Conservation (phyloP, 2,888 invertebrate species). For the Pristionchus arcanus region DNA sequence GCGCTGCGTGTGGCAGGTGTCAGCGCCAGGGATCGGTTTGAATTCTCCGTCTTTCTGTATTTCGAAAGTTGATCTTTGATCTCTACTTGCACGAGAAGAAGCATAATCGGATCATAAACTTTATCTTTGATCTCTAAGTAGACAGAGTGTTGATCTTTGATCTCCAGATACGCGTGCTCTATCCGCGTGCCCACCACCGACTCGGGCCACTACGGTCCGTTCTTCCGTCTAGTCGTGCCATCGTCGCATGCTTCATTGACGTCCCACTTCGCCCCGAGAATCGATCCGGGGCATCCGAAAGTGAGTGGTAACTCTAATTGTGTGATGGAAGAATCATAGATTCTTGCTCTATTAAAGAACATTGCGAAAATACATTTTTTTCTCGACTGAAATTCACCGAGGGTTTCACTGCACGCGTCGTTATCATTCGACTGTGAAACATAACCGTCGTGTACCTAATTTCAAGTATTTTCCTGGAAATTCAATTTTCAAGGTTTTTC, state of each 20-base stretch:
- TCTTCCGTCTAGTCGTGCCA: slow-evolving; percentile 73
- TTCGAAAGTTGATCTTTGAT: neutral
- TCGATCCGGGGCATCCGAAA: slow-evolving; percentile 72
- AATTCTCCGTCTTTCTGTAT: neutral
- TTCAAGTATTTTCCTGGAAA: neutral
- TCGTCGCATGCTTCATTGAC: slow-evolving; percentile 17
- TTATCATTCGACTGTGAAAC: neutral
- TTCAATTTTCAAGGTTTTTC: slow-evolving; percentile 66
- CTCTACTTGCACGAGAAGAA: no score
- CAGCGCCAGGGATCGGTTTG: neutral
- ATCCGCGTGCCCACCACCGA: slow-evolving; percentile 72
- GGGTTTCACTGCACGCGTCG: no score
- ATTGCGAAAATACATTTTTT: no score
- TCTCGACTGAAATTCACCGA: no score
- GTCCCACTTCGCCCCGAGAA: slow-evolving; percentile 66
- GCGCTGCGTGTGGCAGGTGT: neutral
- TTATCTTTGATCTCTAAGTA: slow-evolving; percentile 11
- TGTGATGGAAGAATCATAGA: no score
- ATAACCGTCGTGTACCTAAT: neutral
- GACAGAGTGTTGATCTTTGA: slow-evolving; percentile 9
- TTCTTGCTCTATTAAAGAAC: no score
- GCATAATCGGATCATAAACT: no score
- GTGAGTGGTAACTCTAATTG: neutral
- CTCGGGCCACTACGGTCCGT: slow-evolving; percentile 78
- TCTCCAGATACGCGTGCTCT: slow-evolving; percentile 75